phyloP scores from a whole-genome alignment of 2,113 vertebrate species.

The Lepisosteus osseus region DNA sequence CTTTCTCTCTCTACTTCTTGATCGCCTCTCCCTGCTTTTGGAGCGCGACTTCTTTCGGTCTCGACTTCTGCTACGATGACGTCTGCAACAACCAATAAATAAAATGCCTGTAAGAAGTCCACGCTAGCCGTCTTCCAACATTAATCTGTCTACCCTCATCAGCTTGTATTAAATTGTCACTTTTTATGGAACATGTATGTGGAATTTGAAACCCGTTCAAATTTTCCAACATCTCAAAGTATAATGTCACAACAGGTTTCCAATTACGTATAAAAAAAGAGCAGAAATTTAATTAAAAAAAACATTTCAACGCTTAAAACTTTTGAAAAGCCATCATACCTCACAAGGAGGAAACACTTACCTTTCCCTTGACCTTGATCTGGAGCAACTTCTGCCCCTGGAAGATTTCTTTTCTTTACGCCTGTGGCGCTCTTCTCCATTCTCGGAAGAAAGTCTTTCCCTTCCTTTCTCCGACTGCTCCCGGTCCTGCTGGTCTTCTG shows the following conservation, averaged over 20 bases:
- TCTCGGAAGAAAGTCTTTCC: constrained; percentile 85
- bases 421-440: constrained; percentile 87
- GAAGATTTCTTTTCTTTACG: constrained; percentile 85
- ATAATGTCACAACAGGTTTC: too few relatives aligned
- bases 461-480: constrained; percentile 78
- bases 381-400: constrained; percentile 81
- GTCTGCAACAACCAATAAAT: constrained; percentile 58
- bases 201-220: background rate
- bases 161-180: too few relatives aligned
- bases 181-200: background rate
- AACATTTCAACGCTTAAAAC: too few relatives aligned
- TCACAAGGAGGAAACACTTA: constrained; percentile 31
- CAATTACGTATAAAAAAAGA: too few relatives aligned
- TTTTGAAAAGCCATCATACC: background rate
- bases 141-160: too few relatives aligned
- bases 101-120: background rate
- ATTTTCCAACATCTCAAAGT: too few relatives aligned
- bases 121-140: too few relatives aligned
- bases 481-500: constrained; percentile 79
- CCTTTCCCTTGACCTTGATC: constrained; percentile 90
- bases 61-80: constrained; percentile 85
- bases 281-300: too few relatives aligned
- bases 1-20: constrained; percentile 82
- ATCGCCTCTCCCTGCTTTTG: constrained; percentile 56
- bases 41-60: constrained; percentile 84